Conservation (phyloP, 1,140 invertebrate species). For the Magallana gigas region DNA sequence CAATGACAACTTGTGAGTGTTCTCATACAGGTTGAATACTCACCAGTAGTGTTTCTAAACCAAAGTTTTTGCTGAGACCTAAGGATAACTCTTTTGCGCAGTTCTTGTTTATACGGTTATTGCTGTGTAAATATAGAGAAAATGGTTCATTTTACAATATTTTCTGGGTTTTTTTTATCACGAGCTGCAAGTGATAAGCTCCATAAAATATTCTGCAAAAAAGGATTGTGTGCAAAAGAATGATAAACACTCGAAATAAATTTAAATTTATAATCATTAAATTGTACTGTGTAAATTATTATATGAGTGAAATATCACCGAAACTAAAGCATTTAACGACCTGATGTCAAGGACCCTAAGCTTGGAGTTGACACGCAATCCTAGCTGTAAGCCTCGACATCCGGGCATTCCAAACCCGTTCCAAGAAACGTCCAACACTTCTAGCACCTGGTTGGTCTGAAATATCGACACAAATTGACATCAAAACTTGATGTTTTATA, state of each 20-base stretch:
- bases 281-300: too few species aligned
- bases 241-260: too few species aligned
- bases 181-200: too few species aligned
- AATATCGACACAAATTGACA: not conserved
- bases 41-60: constrained; percentile 72
- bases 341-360: constrained; percentile 73
- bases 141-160: too few species aligned
- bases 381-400: constrained; percentile 62
- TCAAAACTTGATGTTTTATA: too few species aligned
- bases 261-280: too few species aligned
- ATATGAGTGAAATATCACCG: not conserved
- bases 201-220: too few species aligned
- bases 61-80: constrained; percentile 68
- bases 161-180: too few species aligned
- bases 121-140: constrained; percentile 58
- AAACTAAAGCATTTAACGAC: constrained; percentile 45
- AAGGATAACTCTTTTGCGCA: constrained; percentile 61
- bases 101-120: constrained; percentile 71
- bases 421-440: constrained; percentile 74
- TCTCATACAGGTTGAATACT: not conserved
- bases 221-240: too few species aligned
- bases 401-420: constrained; percentile 72
- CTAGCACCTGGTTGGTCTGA: constrained; percentile 70
- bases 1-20: too few species aligned
- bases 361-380: constrained; percentile 68